Percentiles rank a stretch among this genome's conserved stretches.
phyloP scores from a whole-genome alignment of 1,140 invertebrate genomes.

The Trinorchestia longiramus region DNA sequence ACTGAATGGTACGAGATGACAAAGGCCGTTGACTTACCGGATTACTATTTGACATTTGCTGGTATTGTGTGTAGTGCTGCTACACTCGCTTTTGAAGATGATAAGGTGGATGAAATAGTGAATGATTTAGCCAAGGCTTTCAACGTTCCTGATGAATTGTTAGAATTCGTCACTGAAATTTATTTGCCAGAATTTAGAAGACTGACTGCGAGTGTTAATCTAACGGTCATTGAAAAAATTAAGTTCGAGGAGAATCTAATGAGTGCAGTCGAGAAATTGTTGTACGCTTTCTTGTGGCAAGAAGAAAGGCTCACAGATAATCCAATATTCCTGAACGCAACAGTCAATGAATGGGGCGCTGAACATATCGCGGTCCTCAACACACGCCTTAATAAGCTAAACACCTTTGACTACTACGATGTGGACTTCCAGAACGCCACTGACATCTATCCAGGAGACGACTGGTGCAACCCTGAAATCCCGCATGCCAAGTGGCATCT shows the following conservation, averaged over 20 bases:
- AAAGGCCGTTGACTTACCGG: background rate
- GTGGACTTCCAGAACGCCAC: conserved; percentile 46
- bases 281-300: conserved; percentile 45
- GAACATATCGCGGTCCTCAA: conserved; percentile 42
- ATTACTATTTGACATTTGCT: conserved; percentile 43
- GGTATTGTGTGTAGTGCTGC: conserved; percentile 46
- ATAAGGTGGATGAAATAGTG: conserved; percentile 44
- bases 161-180: background rate
- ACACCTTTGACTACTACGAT: conserved; percentile 53
- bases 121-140: conserved; percentile 34
- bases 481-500: conserved; percentile 59
- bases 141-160: conserved; percentile 15
- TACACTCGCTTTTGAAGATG: background rate
- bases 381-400: conserved; percentile 1
- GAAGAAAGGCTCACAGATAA: conserved; percentile 51
- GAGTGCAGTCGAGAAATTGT: conserved; percentile 22
- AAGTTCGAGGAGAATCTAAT: conserved; percentile 20
- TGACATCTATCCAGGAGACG: conserved; percentile 55
- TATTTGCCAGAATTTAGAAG: conserved; percentile 17
- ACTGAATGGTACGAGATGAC: conserved; percentile 48
- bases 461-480: conserved; percentile 57
- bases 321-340: conserved; percentile 48
- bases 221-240: background rate
- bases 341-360: conserved; percentile 39
- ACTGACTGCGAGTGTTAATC: background rate